Evolutionary conservation across 2,797 vertebrate genomes (phyloP), one percentile per base, ranked within the genome.

Genomic region (Cossypha niveicapilla): DNA sequence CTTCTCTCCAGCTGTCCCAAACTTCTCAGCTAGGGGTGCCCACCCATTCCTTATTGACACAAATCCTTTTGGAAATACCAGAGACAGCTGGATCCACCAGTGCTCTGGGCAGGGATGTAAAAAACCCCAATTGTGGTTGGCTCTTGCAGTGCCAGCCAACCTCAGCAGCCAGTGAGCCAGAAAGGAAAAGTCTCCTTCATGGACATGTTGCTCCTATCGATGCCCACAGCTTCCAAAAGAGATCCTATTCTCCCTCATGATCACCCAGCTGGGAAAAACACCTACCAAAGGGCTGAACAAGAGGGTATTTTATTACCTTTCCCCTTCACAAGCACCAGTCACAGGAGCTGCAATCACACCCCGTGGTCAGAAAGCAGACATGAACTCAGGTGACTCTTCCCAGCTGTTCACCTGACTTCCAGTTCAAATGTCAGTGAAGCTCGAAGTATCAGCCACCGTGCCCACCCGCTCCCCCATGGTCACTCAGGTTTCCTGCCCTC

Each of bases 121-220:
- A 42, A 66, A 47, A 5, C 0, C 1, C 11, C 17, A 34, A 1
- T 8, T 25, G 3, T 3, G 8, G 47, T 0, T 66, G 44, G 18
- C 23, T 35, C n/a, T 39, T 25, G 24, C 2, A 1, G 10, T 1
- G 2, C 44, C 58, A 74, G 32, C 35, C 32, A 35, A 23, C 21
- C 44, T 56, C 74, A 47, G 77, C 30, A 34, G n/a, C 8, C 13
- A 24, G 54, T 2, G 18, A 88, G 18, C 45, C 9, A 17, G 17
- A 12, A 37, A 1, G 14, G 27, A 47, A 22, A 77, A 34, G 18
- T 9, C 18, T 56, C 30, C 18, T 25, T 39, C 41, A 7, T 2
- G 5, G 37, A 57, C 14, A 17, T 24, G 18, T 17, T 65, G 42
- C 18, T 54, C 41, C 34, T 44, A 0, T 3, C 34, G 32, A 60